Evolutionary conservation across 2,888 invertebrate genomes (phyloP).

Genomic region (Andrena chrysosceles): DNA sequence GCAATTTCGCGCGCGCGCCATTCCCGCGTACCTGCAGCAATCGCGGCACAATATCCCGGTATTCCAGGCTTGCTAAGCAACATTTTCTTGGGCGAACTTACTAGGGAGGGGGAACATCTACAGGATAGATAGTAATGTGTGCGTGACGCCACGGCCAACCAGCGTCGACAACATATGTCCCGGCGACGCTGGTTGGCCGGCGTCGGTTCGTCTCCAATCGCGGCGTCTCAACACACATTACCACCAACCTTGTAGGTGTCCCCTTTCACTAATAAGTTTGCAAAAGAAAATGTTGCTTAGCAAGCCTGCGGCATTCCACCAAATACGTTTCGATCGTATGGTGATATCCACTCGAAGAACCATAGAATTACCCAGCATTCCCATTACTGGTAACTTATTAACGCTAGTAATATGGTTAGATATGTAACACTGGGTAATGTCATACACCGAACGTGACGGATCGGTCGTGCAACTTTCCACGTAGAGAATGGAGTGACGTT

Average conservation of each 20-base stretch:
- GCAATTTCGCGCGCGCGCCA: slow-evolving; percentile 17
- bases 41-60: neutral
- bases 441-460: neutral
- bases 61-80: too few relatives aligned
- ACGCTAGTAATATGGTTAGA: slow-evolving; percentile 48
- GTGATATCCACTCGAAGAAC: slow-evolving; percentile 33
- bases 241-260: too few relatives aligned
- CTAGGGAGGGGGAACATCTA: too few relatives aligned
- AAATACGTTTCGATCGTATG: slow-evolving; percentile 37
- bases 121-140: too few relatives aligned
- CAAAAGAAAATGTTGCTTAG: too few relatives aligned
- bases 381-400: slow-evolving; percentile 52
- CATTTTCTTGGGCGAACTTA: too few relatives aligned
- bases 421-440: slow-evolving; percentile 8
- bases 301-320: slow-evolving; percentile 15
- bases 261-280: too few relatives aligned
- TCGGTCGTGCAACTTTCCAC: neutral
- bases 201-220: too few relatives aligned
- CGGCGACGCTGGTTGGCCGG: too few relatives aligned
- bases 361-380: slow-evolving; percentile 21
- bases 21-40: neutral
- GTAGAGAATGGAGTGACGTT: neutral
- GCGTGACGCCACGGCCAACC: too few relatives aligned
- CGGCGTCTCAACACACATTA: too few relatives aligned
- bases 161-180: too few relatives aligned